Evolutionary conservation across 2,888 invertebrate genomes (phyloP), one percentile per base, ranked within the genome.

Genomic region (Drosophila dives): DNA sequence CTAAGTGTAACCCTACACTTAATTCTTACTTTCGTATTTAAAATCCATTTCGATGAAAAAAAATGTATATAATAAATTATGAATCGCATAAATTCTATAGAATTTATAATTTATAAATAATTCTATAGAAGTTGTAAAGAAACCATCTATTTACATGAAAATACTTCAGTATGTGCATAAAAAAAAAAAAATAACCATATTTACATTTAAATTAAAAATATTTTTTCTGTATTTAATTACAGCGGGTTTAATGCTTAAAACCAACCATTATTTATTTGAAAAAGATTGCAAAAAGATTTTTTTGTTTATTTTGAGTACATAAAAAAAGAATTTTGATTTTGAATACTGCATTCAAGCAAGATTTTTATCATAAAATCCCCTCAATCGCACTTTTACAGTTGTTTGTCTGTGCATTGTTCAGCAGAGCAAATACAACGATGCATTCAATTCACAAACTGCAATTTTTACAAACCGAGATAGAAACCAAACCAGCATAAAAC

Each of bases 401-500:
- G 23, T 8, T 45, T 45, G 2, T 23, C 23, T 23, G 45, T 20
- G 11, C 40, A 72, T 54, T 72, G 54, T 49, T 33, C 48, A 48
- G 48, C 62, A 60, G 54, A 36, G 55, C 38, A 62, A 50, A 62
- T 33, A 49, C 51, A 38, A 49, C 26, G 45, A 48, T 49, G 32
- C 48, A 63, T 50, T 42, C 48, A 63, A 23, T 50, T 51, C 40
- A 36, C 34, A 15, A 12, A 34, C 38, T 40, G 59, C 38, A 55
- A 55, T 12, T 3, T 51, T 60, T 38, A 32, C 60, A 74, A 78
- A 64, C 32, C 40, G 49, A 64, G n/a, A 55, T 49, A 11, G 17
- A 36, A 68, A 29, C 29, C 29, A 29, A 69, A 40, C 64, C 67
- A 71, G 67, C 80, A 85, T 75, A 60, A 77, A 81, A 75, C 65